A percentile compares a stretch with the other conserved stretches of the same genome.
phyloP scores from a whole-genome alignment of 2,888 invertebrate genomes.

The Nephrotoma flavescens region DNA sequence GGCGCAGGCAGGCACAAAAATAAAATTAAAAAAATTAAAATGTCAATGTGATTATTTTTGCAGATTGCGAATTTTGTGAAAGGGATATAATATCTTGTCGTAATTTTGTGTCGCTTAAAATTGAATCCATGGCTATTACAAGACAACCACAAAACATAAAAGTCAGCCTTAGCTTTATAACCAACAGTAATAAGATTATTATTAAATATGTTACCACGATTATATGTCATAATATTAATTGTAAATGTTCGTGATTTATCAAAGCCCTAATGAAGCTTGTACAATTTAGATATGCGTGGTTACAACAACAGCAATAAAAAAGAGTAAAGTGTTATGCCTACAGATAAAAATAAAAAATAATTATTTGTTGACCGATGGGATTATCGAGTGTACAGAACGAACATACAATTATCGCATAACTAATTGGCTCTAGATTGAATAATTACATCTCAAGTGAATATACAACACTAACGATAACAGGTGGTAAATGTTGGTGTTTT shows the following conservation, averaged over 20 bases:
- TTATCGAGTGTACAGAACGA: background rate
- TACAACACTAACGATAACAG: background rate
- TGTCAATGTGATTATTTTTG: background rate
- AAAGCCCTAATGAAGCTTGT: background rate
- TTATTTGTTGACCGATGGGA: background rate
- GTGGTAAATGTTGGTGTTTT: too few species aligned
- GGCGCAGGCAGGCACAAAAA: background rate
- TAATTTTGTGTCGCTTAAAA: background rate
- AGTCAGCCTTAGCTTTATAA: background rate
- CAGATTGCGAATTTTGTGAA: background rate
- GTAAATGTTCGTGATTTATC: background rate
- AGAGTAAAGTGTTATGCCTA: background rate
- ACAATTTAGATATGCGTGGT: background rate
- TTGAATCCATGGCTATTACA: background rate
- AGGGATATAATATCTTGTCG: background rate
- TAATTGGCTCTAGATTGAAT: background rate
- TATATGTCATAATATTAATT: background rate
- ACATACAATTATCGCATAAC: background rate
- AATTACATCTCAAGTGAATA: background rate
- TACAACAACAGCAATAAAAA: background rate
- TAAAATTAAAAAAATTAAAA: background rate
- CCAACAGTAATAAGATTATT: background rate
- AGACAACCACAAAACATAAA: background rate
- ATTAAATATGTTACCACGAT: background rate
- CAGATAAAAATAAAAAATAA: background rate